Base-by-base conservation (phyloP, 1,140 invertebrate species). In the Zaprionus ornatus region DNA sequence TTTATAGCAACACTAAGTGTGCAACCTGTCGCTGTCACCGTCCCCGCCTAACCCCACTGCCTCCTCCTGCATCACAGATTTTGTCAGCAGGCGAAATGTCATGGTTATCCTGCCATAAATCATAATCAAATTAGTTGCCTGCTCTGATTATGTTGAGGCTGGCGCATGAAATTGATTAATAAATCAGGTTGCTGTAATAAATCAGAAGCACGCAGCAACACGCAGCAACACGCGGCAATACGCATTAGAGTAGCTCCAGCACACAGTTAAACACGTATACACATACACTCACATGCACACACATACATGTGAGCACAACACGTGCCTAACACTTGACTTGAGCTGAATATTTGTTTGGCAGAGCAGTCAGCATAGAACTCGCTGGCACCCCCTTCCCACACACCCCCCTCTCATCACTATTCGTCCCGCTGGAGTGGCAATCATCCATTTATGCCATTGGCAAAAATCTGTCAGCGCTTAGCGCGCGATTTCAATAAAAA, bases 151-250 rank as follows among this genome's bases (percentile, higher is more conserved):
- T 78, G 67, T 72, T 74, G 80, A 73, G 60, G 62, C 77, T 65
- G 56, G 54, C 72, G 78, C 80, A 84, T 88, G 74, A 90, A 88
- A 84, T 81, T 87, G 84, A 88, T 87, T 87, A 88, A 88, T 88
- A 84, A 76, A 59, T 57, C 85, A 68, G 74, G 42, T 72, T 61
- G 45, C 61, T 72, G 37, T 81, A 80, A 84, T 85, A 84, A 85
- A 84, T 84, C 82, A 84, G 65, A 61, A 61, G 70, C 52, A 62
- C 42, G 19, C 48, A 62, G 60, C 21, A 62, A 48, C 5, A 23
- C 42, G 27, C 61, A 61, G 13, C 25, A 50, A n/a, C 13, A 29
- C 29, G 23, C 13, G n/a, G 29, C 52, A 42, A 17, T 17, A 40
- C 27, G 52, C 45, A 23, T 71, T 21, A 42, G 17, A 65, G 54